Base-by-base conservation (phyloP, 2,888 invertebrate genomes). In the Cryptus viduatorius region DNA sequence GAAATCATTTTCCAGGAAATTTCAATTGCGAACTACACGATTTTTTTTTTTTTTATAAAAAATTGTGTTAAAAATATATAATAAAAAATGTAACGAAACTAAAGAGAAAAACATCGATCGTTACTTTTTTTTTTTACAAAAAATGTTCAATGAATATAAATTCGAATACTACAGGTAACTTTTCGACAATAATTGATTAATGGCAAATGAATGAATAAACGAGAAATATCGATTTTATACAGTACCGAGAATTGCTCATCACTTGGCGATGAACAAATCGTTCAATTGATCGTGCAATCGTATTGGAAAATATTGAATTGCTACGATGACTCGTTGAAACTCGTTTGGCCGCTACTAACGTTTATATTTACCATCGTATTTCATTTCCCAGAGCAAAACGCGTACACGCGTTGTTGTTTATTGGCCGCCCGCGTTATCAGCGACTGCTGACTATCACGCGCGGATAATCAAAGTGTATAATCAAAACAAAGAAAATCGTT, bases 311-410 rank as follows among this genome's bases (percentile, higher is more conserved):
- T 67, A 68, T 59, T 73, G 12, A 29, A 59, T 53, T 24, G 61
- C 46, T 7, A 24, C 42, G 61, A 64, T 82, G 82, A 67, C 77
- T 82, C 53, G 59, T 12, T 65, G 37, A 56, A 72, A 59, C 61
- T 12, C 19, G 24, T 37, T 48, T 19, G 24, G 44, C 53, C 77
- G 53, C 53, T 76, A 65, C 76, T 77, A 77, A 76, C 59, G 44
- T 69, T 75, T 76, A 44, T 61, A 72, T 82, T 76, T 71, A 82
- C 71, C 56, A 37, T 56, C 56, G 64, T 59, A 19, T 67, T 80
- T 73, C 65, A 37, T 14, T 67, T 65, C 59, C 16, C 68, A 24
- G n/a, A 77, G 64, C 61, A 10, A n/a, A 72, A 53, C 31, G 16
- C 14, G 68, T 50, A 81, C 48, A 64, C 69, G 50, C 69, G 76